Evolutionary conservation across 2,797 vertebrate species (phyloP).

Genomic region (Takifugu rubripes): DNA sequence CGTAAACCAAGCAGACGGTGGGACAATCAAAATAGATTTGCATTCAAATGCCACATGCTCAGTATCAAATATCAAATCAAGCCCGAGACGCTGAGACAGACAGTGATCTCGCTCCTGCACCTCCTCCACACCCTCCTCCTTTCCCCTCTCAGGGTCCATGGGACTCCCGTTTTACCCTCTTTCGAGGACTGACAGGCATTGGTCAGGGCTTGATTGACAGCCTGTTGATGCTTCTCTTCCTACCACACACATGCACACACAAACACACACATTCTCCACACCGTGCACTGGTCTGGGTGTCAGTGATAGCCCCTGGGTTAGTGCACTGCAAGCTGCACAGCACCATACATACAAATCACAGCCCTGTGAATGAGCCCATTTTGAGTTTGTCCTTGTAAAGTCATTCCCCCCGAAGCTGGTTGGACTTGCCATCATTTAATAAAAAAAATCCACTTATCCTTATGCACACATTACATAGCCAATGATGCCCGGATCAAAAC

Average conservation of each 20-base stretch:
- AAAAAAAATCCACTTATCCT: constrained; percentile 15
- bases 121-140: constrained; percentile 34
- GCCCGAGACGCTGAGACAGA: constrained; percentile 60
- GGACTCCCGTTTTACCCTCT: constrained; percentile 63
- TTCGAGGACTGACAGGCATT: constrained; percentile 63
- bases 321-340: constrained; percentile 67
- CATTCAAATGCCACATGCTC: constrained; percentile 74
- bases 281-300: constrained; percentile 58
- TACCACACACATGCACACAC: background rate
- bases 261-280: constrained; percentile 25
- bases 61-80: constrained; percentile 79
- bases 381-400: constrained; percentile 73
- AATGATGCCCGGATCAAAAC: constrained; percentile 24
- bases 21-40: constrained; percentile 76
- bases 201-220: constrained; percentile 70
- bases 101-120: constrained; percentile 45
- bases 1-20: constrained; percentile 70
- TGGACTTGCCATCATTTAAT: constrained; percentile 45
- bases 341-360: constrained; percentile 71
- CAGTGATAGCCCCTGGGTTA: constrained; percentile 67
- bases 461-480: constrained; percentile 22
- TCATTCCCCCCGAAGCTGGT: constrained; percentile 58
- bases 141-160: constrained; percentile 56
- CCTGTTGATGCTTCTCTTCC: constrained; percentile 65
- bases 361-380: constrained; percentile 68